A percentile compares a stretch with the other conserved stretches of the same genome.
Evolutionary conservation across 2,888 invertebrate species (phyloP).

Genomic region (Morpho achilles): DNA sequence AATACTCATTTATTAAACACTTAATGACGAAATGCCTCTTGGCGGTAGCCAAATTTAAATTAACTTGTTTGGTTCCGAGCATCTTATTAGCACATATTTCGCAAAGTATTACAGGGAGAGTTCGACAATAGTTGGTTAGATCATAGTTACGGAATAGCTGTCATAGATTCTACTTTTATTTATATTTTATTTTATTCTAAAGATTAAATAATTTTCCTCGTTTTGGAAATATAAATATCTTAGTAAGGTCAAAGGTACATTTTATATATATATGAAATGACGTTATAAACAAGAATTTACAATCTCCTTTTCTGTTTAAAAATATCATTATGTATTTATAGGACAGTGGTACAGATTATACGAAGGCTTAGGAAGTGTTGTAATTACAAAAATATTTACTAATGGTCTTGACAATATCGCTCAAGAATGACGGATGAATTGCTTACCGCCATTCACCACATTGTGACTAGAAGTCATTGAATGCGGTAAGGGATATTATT

Average conservation of each 20-base stretch:
- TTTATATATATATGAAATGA: too few species aligned
- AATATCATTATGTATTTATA: neutral
- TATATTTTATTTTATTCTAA: neutral
- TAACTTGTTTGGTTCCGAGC: constrained; percentile 1
- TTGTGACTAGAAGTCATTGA: neutral
- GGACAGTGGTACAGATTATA: neutral
- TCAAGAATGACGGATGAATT: constrained; percentile 11
- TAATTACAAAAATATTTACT: constrained; percentile 13
- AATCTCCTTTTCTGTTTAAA: too few species aligned
- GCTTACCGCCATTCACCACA: constrained; percentile 19
- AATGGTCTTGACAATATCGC: constrained; percentile 14
- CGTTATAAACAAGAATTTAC: too few species aligned
- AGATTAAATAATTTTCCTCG: neutral
- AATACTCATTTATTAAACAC: too few species aligned
- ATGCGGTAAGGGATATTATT: neutral
- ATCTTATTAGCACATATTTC: constrained; percentile 8
- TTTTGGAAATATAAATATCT: neutral
- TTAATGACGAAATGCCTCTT: too few species aligned
- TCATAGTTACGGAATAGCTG: constrained; percentile 25
- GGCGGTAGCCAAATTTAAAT: neutral
- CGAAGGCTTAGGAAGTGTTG: constrained; percentile 9
- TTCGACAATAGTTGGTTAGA: constrained; percentile 39
- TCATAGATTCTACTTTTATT: constrained; percentile 10
- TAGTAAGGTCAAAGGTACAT: too few species aligned
- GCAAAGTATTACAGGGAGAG: constrained; percentile 32